These are phyloP conservation scores for Trachelipus rathkii DNA, from an alignment of 1,140 invertebrate genomes.

Conservation along the genomic window DNA sequence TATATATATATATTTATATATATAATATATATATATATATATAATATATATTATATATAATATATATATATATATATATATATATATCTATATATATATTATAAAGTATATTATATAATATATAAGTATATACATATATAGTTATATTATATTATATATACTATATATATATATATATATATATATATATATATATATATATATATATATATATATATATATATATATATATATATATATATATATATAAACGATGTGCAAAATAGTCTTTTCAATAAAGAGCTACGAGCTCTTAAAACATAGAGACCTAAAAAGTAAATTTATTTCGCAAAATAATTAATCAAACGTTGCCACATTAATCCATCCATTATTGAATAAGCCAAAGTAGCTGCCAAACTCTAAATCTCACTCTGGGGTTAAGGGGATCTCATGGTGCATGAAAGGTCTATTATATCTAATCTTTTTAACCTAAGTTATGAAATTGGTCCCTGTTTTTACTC, in stretches of 20 bases:
- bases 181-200: background rate
- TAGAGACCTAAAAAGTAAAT: background rate
- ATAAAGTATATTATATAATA: background rate
- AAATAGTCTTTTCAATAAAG: too few species aligned
- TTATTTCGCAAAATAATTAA: background rate
- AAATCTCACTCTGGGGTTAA: background rate
- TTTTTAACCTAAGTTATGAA: background rate
- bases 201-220: background rate
- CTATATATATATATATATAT: background rate
- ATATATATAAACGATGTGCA: background rate
- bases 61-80: too few species aligned
- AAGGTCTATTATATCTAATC: background rate
- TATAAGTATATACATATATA: background rate
- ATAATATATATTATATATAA: too few species aligned
- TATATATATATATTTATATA: too few species aligned
- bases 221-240: slow-evolving; percentile 15
- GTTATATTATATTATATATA: slow-evolving; percentile 5
- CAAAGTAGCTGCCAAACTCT: background rate
- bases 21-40: too few species aligned
- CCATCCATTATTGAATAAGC: background rate
- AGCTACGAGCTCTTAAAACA: too few species aligned
- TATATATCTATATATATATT: background rate
- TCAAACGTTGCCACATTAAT: background rate
- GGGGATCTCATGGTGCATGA: background rate
- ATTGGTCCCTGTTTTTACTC: too few species aligned